Percentiles rank a stretch among this genome's conserved stretches.
These are phyloP conservation scores for Aegotheles bennettii DNA, from an alignment of 2,113 vertebrate genomes.

Conservation along the genomic window DNA sequence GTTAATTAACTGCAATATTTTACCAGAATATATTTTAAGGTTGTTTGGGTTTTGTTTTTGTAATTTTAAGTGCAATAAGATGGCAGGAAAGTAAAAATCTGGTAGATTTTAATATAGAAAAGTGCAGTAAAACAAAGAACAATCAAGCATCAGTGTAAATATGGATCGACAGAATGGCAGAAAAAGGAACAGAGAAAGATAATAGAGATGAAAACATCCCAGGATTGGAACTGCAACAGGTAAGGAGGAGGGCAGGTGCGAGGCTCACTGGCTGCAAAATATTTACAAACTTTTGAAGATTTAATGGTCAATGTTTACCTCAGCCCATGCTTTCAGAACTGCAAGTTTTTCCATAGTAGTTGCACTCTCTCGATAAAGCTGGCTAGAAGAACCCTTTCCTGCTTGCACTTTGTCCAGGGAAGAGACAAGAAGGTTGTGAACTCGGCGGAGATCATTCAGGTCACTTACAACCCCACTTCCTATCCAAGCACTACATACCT, in stretches of 20 bases:
- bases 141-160: not conserved
- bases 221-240: not conserved
- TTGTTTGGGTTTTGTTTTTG: not conserved
- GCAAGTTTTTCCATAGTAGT: conserved; percentile 98
- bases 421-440: conserved; percentile 96
- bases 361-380: conserved; percentile 95
- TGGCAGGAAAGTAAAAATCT: not conserved
- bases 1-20: not conserved
- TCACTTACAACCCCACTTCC: conserved; percentile 97
- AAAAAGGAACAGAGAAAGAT: not conserved
- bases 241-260: not conserved
- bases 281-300: not conserved
- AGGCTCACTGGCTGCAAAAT: not conserved
- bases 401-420: conserved; percentile 96
- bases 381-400: conserved; percentile 90
- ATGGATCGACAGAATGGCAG: not conserved
- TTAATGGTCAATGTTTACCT: conserved; percentile 73
- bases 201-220: not conserved
- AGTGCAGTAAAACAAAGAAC: not conserved
- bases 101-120: not conserved
- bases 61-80: not conserved
- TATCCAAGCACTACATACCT: conserved; percentile 98
- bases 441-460: conserved; percentile 93
- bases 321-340: conserved; percentile 96
- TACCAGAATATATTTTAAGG: not conserved